phyloP scores from a whole-genome alignment of 2,113 vertebrate species.

The Tetraodon nigroviridis region DNA sequence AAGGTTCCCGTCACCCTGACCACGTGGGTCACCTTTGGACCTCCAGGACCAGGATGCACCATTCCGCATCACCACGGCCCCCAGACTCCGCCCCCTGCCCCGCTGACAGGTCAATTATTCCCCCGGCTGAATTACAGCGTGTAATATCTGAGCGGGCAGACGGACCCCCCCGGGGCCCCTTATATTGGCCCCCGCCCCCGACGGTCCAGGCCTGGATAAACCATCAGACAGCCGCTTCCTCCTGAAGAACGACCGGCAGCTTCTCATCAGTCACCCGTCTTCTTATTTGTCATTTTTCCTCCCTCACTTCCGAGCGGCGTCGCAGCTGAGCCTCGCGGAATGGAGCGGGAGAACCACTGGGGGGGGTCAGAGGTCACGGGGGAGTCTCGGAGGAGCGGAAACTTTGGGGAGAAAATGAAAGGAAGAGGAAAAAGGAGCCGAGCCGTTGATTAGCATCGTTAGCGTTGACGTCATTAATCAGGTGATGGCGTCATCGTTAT shows the following conservation, averaged over 20 bases:
- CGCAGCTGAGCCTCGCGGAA: neutral
- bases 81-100: slow-evolving; percentile 9
- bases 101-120: slow-evolving; percentile 73
- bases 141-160: slow-evolving; percentile 56
- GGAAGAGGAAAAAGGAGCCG: neutral
- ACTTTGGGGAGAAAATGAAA: neutral
- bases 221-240: neutral
- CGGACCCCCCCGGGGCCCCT: slow-evolving; percentile 56
- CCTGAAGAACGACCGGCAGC: slow-evolving; percentile 10
- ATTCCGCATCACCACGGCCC: slow-evolving; percentile 53
- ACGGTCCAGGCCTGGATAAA: slow-evolving; percentile 34
- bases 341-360: neutral
- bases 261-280: slow-evolving; percentile 21
- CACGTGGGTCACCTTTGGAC: neutral
- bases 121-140: slow-evolving; percentile 67
- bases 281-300: slow-evolving; percentile 16
- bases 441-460: too few relatives aligned
- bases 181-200: slow-evolving; percentile 31
- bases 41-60: slow-evolving; percentile 57
- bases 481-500: too few relatives aligned
- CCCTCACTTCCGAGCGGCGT: neutral
- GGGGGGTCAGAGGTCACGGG: slow-evolving; percentile 21
- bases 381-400: neutral
- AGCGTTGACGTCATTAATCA: too few relatives aligned
- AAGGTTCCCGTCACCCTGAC: too few relatives aligned